Evolutionary conservation across 2,113 vertebrate genomes (phyloP).

Genomic region (Salvelinus fontinalis): DNA sequence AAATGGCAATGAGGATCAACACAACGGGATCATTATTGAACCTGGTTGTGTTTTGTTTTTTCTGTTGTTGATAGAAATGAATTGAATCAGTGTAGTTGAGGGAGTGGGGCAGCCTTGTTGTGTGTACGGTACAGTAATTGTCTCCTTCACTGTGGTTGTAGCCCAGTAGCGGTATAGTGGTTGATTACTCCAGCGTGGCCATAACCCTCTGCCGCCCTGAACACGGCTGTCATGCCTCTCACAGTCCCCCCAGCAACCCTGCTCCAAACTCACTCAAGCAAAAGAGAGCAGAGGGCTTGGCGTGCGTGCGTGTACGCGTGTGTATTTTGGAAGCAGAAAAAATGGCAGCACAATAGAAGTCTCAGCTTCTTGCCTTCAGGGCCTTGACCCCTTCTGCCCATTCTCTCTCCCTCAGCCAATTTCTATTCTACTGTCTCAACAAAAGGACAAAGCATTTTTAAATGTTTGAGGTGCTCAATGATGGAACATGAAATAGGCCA

Average conservation of each 20-base stretch:
- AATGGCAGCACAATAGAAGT: conserved; percentile 23
- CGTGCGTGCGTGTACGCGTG: not conserved
- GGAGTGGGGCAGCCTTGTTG: no score
- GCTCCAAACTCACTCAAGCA: conserved; percentile 20
- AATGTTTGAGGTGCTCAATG: not conserved
- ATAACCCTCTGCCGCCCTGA: not conserved
- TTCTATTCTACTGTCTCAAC: not conserved
- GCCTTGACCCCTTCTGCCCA: conserved; percentile 19
- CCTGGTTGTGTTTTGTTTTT: no score
- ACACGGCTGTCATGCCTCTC: not conserved
- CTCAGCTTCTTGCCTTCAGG: conserved; percentile 2
- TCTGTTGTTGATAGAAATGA: no score
- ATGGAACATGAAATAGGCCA: not conserved
- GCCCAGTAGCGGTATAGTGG: no score
- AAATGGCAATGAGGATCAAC: no score
- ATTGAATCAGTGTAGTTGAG: no score
- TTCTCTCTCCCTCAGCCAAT: not conserved
- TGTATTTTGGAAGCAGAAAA: conserved; percentile 17
- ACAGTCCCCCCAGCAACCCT: conserved; percentile 6
- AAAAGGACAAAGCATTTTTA: not conserved
- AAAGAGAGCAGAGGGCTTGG: conserved; percentile 18
- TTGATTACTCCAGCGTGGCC: not conserved
- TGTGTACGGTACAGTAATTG: no score
- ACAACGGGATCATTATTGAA: no score
- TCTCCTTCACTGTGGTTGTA: no score